phyloP scores from a whole-genome alignment of 2,113 vertebrate genomes.

The Cisticola juncidis region DNA sequence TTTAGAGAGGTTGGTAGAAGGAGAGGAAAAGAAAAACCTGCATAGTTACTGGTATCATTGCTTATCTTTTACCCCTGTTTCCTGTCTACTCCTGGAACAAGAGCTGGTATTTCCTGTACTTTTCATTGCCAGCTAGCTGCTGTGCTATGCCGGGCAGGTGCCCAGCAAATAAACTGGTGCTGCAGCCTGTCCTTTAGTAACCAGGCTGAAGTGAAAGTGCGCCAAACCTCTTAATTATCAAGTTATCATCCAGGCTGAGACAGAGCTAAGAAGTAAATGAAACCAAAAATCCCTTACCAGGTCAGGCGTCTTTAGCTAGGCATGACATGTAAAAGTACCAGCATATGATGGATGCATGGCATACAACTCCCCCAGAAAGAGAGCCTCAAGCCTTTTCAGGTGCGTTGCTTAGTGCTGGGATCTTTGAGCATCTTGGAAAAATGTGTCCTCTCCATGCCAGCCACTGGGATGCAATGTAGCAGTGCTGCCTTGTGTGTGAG shows the following conservation, averaged over 20 bases:
- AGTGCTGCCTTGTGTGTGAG: not conserved
- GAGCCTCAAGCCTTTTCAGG: not conserved
- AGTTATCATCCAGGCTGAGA: not conserved
- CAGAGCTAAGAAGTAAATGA: not conserved
- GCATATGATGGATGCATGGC: accelerated
- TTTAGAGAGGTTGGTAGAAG: not conserved
- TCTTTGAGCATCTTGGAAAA: not conserved
- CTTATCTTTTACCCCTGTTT: not conserved
- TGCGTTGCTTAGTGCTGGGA: not conserved
- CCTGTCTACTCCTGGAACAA: not conserved
- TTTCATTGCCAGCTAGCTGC: not conserved
- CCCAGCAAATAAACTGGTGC: not conserved
- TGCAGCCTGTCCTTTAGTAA: not conserved
- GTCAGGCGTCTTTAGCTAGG: not conserved
- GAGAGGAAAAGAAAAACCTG: not conserved
- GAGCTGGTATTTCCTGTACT: not conserved
- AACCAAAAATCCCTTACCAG: not conserved
- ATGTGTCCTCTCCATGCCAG: not conserved
- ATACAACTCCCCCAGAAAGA: not conserved
- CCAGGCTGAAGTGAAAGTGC: not conserved
- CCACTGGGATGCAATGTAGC: not conserved
- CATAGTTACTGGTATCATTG: not conserved
- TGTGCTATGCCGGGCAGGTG: accelerated
- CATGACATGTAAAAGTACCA: not conserved
- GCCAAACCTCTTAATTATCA: not conserved